phyloP scores from a whole-genome alignment of 2,888 invertebrate genomes.

The Teleogryllus oceanicus region DNA sequence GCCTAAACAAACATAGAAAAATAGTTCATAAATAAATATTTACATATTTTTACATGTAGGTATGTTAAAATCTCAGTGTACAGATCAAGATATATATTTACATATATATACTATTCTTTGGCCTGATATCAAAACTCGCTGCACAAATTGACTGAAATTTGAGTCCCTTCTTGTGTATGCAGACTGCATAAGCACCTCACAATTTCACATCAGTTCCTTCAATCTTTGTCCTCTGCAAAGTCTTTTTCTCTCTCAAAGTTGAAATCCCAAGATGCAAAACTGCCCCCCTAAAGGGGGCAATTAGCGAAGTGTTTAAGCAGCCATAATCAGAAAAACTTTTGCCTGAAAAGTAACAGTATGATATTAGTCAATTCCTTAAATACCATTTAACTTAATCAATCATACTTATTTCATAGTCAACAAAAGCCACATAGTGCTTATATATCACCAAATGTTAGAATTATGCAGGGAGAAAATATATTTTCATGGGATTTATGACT shows the following conservation, averaged over 20 bases:
- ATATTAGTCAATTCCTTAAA: too few species aligned
- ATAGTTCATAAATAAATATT: slow-evolving; percentile 24
- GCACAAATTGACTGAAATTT: not conserved
- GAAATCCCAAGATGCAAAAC: not conserved
- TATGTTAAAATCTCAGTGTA: slow-evolving; percentile 22
- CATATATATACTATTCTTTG: slow-evolving; percentile 22
- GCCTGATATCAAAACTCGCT: slow-evolving; percentile 11
- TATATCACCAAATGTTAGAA: too few species aligned
- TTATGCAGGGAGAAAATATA: too few species aligned
- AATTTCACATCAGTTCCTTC: not conserved
- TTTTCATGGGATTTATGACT: too few species aligned
- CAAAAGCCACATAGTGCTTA: too few species aligned
- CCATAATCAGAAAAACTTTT: slow-evolving; percentile 31
- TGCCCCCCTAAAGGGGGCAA: slow-evolving; percentile 31
- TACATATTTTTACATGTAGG: slow-evolving; percentile 20
- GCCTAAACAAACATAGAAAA: slow-evolving; percentile 27
- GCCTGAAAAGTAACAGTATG: slow-evolving; percentile 29
- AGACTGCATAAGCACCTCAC: not conserved
- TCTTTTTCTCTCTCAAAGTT: not conserved
- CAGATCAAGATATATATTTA: slow-evolving; percentile 18
- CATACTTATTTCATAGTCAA: too few species aligned
- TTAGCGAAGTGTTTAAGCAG: slow-evolving; percentile 27
- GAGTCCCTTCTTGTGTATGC: not conserved
- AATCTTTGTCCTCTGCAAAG: not conserved
- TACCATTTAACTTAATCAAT: too few species aligned